Evolutionary conservation across 2,888 invertebrate genomes (phyloP).

Genomic region (Lissonota sp.): DNA sequence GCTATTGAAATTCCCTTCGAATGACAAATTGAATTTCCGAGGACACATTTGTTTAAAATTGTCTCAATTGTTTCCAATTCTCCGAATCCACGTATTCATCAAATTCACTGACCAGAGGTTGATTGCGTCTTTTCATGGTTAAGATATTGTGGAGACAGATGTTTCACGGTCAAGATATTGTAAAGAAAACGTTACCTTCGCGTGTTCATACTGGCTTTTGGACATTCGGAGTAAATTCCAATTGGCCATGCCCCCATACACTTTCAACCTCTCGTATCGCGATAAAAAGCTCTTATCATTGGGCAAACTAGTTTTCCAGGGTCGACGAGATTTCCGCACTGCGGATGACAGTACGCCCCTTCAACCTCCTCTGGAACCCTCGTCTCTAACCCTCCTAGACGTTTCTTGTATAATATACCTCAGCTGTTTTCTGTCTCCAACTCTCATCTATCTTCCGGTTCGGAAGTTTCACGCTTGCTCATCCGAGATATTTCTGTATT

Average conservation of each 20-base stretch:
- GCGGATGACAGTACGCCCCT: constrained; percentile 49
- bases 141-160: neutral
- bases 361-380: constrained; percentile 42
- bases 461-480: constrained; percentile 15
- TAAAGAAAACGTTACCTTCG: constrained; percentile 15
- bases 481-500: neutral
- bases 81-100: neutral
- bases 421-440: constrained; percentile 22
- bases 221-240: constrained; percentile 7
- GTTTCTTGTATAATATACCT: constrained; percentile 45
- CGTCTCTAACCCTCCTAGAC: constrained; percentile 35
- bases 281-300: constrained; percentile 41
- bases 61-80: constrained; percentile 7
- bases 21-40: neutral
- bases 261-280: constrained; percentile 36
- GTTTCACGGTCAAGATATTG: neutral
- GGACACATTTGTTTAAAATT: neutral
- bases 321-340: constrained; percentile 54
- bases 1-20: neutral
- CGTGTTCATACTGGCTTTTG: constrained; percentile 9
- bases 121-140: neutral
- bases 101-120: neutral
- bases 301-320: constrained; percentile 44
- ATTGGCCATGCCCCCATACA: neutral
- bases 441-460: constrained; percentile 34